These are phyloP conservation scores for Atlantisia rogersi DNA, from an alignment of 2,113 vertebrate species.

Conservation along the genomic window DNA sequence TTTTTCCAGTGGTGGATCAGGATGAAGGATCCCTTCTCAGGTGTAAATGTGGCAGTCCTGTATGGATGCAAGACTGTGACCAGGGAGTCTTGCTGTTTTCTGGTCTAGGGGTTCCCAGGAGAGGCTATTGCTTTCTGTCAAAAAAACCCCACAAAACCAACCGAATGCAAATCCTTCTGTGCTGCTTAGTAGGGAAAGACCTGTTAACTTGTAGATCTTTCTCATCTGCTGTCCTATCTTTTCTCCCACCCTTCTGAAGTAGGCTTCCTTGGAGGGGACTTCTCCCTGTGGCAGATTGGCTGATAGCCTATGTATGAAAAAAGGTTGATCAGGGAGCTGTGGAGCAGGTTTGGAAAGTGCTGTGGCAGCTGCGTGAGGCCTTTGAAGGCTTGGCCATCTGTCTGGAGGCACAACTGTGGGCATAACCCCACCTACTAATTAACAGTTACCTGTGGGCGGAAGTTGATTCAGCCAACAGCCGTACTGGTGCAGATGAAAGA, in stretches of 20 bases:
- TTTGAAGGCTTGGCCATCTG: constrained; percentile 39
- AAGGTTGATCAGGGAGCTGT: background rate
- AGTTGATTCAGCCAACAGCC: background rate
- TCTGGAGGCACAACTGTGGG: background rate
- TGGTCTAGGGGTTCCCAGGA: background rate
- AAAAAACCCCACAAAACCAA: background rate
- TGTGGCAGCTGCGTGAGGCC: background rate
- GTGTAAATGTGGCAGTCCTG: background rate
- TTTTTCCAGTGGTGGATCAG: background rate
- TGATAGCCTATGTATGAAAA: background rate
- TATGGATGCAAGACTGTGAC: accelerated
- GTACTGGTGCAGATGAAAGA: background rate
- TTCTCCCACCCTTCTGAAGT: constrained; percentile 27
- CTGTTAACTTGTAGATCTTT: background rate
- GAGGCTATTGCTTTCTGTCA: background rate
- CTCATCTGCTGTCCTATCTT: background rate
- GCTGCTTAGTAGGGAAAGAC: background rate
- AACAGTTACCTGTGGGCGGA: background rate
- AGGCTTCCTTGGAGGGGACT: constrained; percentile 33
- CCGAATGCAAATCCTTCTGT: background rate
- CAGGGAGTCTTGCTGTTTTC: accelerated
- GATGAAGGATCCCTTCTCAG: background rate
- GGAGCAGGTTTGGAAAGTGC: constrained; percentile 57
- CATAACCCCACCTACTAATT: background rate
- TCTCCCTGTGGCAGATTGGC: background rate